phyloP scores from a whole-genome alignment of 2,888 invertebrate genomes.

The Chrysina gloriosa region DNA sequence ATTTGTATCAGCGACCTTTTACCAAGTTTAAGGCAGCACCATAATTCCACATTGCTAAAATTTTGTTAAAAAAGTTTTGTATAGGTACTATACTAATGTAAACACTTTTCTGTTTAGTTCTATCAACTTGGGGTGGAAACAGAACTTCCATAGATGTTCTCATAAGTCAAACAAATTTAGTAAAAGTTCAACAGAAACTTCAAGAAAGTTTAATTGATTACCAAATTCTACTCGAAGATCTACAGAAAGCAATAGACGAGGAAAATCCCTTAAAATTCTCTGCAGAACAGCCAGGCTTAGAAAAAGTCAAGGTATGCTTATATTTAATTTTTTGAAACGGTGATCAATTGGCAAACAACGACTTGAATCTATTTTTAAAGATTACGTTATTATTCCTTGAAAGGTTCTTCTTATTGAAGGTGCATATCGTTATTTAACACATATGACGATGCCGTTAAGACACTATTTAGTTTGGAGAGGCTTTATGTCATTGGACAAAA shows the following conservation, averaged over 20 bases:
- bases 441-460: conserved; percentile 50
- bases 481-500: conserved; percentile 66
- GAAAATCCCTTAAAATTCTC: conserved; percentile 80
- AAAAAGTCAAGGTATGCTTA: conserved; percentile 74
- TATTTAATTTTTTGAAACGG: not conserved
- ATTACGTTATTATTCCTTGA: too few species aligned
- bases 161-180: conserved; percentile 74
- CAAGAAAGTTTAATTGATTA: conserved; percentile 73
- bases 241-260: conserved; percentile 81
- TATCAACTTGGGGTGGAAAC: conserved; percentile 76
- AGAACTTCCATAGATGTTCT: conserved; percentile 75
- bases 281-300: conserved; percentile 76
- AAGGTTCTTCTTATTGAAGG: not conserved
- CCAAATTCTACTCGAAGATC: conserved; percentile 79
- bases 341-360: too few species aligned
- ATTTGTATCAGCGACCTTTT: too few species aligned
- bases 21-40: too few species aligned
- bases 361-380: too few species aligned
- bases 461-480: conserved; percentile 55
- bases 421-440: conserved; percentile 44
- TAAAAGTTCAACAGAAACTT: conserved; percentile 73
- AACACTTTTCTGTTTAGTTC: conserved; percentile 63
- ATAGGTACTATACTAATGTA: too few species aligned
- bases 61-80: too few species aligned
- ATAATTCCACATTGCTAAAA: not conserved